Base-by-base conservation (phyloP, 2,888 invertebrate species). In the Cistogaster globosa region DNA sequence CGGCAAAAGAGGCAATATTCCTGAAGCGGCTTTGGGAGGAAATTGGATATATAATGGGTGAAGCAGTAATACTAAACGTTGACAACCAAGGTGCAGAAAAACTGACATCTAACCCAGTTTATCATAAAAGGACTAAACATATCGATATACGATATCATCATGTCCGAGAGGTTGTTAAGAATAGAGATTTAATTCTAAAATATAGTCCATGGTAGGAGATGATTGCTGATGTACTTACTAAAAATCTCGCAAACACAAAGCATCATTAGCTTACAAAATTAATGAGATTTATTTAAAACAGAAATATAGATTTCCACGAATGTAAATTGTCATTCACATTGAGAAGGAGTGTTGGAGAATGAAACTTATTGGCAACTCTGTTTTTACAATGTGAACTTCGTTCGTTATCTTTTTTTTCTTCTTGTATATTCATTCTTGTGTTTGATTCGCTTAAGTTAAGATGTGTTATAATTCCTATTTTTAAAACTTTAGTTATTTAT, bases 51-150 rank as follows among this genome's bases (percentile, higher is more conserved):
- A 36, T 12, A n/a, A 32, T 32, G 3, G 60, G 38, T 32, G 36
- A 38, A 36, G 38, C 60, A n/a, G n/a, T 62, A 32, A 38, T 62
- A n/a, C 60, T 62, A 18, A 62, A 62, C 18, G 60, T 62, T 16
- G 60, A 62, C 38, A 62, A 62, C 60, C 60, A 62, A n/a, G 38
- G 60, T 38, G 60, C 60, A 9, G 60, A 62, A 62, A 62, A 62
- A 36, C 38, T 62, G 36, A 20, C 18, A 5, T 38, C 60, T n/a
- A 62, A 62, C 32, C 60, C 38, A 18, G 12, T 62, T 1, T 62
- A n/a, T 32, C 60, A 38, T 32, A 38, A 62, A n/a, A 38, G 60
- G 18, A 38, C 53, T 11, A 53, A 53, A 16, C 53, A 53, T 11
- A 53, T 53, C 5, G 53, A 53, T 18, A 53, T 53, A n/a, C n/a